phyloP scores from a whole-genome alignment of 2,113 vertebrate species.

The human (Homo sapiens) region GRCh38 chr3:143285501-143286000 shows the following conservation, averaged over 20 bases:
- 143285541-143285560: neutral
- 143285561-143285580: neutral
- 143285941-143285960: neutral
- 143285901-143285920: neutral
- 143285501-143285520: fast-evolving
- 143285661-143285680: neutral
- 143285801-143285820: neutral
- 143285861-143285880: neutral
- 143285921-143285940: neutral
- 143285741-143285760: neutral
- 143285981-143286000: neutral
- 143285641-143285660: neutral
- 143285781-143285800: neutral
- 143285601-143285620: neutral
- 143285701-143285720: neutral
- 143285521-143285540: neutral
- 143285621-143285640: neutral
- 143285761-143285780: neutral
- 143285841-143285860: neutral
- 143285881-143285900: neutral
- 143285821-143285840: neutral
- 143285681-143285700: neutral
- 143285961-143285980: neutral
- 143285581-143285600: neutral
- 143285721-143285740: neutral